Base-by-base conservation (phyloP, 2,113 vertebrate species). In the Amia ocellicauda region DNA sequence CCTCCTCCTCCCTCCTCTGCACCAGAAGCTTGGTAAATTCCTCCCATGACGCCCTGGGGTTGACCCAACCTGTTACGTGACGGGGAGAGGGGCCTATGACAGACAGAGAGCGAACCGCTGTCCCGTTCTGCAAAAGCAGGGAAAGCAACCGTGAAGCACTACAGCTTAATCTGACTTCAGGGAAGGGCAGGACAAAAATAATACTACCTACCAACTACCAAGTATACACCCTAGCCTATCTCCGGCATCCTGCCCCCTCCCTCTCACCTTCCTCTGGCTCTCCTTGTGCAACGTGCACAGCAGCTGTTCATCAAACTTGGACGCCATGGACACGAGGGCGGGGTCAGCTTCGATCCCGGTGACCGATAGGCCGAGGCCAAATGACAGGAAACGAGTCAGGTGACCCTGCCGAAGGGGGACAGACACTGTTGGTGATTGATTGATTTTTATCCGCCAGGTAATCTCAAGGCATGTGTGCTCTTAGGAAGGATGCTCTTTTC, bases 331-430 rank as follows among this genome's bases (percentile, higher is more conserved):
- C 14, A 90, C 88, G 63, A 96, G 84, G 8, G 69, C 69, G 9
- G 22, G 20, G 3, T 95, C 89, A 0, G 91, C 91, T 69, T 97
- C 95, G 2, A 97, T 77, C 0, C 90, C 92, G 0, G 91, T 95
- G 47, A 97, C 93, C 0, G 74, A 73, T 3, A 98, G 80, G 0
- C 90, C 85, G 7, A 94, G 89, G 4, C 91, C 89, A 2, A 94
- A 92, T 24, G 93, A 88, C 77, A 97, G 80, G 74, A 91, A 93
- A 1, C 94, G 91, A 1, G 93, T 91, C 59, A 97, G 86, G 59
- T 97, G 95, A 56, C 95, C 95, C 95, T 97, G 72, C 16, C 50
- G 58, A 20, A 0, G 36, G 53, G 16, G 24, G n/a, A 19, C 5
- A 36, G 31, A 36, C 31, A 36, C 31, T n/a, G n/a, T n/a, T n/a